Evolutionary conservation across 2,797 vertebrate genomes (phyloP).

Genomic region (Nasua narica): DNA sequence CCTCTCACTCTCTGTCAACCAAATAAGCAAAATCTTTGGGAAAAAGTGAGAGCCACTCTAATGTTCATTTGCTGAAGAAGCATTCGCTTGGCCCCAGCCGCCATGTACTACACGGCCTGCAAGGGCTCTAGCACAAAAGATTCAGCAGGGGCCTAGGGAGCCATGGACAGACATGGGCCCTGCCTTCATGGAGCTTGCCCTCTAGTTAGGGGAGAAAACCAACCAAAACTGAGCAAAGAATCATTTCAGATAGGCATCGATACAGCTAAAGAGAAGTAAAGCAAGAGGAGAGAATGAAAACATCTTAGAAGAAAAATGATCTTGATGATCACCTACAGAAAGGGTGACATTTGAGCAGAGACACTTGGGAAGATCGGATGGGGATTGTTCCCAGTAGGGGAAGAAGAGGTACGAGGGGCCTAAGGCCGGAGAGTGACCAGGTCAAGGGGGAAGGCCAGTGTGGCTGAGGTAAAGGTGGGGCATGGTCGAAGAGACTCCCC

Average conservation of each 20-base stretch:
- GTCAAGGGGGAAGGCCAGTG: not conserved
- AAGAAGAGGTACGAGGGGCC: not conserved
- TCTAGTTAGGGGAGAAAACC: not conserved
- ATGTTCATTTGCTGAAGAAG: not conserved
- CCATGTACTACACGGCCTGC: not conserved
- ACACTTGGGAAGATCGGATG: not conserved
- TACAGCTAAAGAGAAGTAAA: not conserved
- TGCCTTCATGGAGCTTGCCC: not conserved
- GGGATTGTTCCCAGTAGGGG: not conserved
- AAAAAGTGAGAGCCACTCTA: not conserved
- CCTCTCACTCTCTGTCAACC: not conserved
- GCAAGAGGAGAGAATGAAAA: not conserved
- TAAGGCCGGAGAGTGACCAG: not conserved
- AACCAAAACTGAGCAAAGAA: not conserved
- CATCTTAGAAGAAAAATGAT: not conserved
- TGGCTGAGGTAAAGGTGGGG: too few species aligned
- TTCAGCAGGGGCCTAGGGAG: not conserved
- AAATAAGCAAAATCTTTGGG: not conserved
- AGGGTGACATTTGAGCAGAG: not conserved
- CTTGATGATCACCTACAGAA: not conserved
- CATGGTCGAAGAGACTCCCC: rapidly evolving
- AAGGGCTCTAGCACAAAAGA: not conserved
- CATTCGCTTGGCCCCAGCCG: not conserved
- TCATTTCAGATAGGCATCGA: not conserved
- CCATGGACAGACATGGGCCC: rapidly evolving